These are phyloP conservation scores for Nomada ruficornis DNA, from an alignment of 2,888 invertebrate species.

Conservation along the genomic window DNA sequence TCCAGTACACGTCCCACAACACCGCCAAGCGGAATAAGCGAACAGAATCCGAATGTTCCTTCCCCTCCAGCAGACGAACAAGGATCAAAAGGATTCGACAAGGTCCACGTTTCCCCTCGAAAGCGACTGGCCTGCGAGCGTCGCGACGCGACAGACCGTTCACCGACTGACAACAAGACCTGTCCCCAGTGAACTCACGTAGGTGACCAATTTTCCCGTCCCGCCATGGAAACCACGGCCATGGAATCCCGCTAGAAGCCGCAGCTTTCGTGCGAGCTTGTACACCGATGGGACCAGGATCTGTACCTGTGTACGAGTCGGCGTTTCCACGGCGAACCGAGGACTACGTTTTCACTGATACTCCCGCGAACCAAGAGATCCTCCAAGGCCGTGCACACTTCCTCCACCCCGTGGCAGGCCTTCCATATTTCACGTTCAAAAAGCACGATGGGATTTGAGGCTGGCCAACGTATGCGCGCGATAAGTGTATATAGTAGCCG, in stretches of 20 bases:
- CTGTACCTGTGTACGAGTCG: neutral
- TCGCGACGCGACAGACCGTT: slow-evolving; percentile 4
- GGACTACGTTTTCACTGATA: slow-evolving; percentile 62
- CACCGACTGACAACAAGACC: slow-evolving; percentile 9
- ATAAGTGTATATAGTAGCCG: slow-evolving; percentile 74
- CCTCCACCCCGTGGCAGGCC: slow-evolving; percentile 41
- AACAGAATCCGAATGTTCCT: neutral
- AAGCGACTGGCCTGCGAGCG: neutral
- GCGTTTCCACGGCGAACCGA: slow-evolving; percentile 27
- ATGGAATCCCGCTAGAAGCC: slow-evolving; percentile 54
- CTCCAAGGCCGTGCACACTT: slow-evolving; percentile 54
- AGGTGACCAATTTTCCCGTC: slow-evolving; percentile 58
- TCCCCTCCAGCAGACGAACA: neutral
- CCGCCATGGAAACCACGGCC: slow-evolving; percentile 41
- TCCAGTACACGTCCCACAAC: no score
- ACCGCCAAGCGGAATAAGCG: neutral
- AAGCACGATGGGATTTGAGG: slow-evolving; percentile 78
- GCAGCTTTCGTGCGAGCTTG: slow-evolving; percentile 42
- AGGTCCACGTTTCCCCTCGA: neutral
- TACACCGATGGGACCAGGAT: slow-evolving; percentile 2
- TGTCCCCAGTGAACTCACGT: slow-evolving; percentile 31
- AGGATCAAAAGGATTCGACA: slow-evolving; percentile 26
- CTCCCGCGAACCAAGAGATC: slow-evolving; percentile 52
- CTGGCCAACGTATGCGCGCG: slow-evolving; percentile 76
- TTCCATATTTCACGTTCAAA: slow-evolving; percentile 75